Evolutionary conservation across 2,888 invertebrate genomes (phyloP), one percentile per base, ranked within the genome.

Genomic region (Pasiphila rectangulata): DNA sequence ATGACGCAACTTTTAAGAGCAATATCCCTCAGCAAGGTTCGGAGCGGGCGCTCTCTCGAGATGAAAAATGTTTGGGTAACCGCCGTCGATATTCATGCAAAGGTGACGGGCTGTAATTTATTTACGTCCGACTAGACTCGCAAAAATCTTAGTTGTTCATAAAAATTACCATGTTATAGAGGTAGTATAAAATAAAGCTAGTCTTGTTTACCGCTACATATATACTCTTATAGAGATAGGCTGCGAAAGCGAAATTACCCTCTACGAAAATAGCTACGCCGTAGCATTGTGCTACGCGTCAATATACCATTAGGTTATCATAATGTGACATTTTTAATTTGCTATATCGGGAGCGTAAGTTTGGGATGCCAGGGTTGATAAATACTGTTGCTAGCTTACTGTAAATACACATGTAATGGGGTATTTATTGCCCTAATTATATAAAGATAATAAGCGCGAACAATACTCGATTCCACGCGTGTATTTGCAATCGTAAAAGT

Each of bases 21-120:
- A 80, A 80, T 82, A 81, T 77, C 71, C 65, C 69, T 72, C 67
- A 61, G 64, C 58, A 62, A 64, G 63, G 67, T 67, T 68, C 64
- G 55, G 60, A 39, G 41, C 46, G 37, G 35, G 64, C 68, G 69
- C 68, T 70, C 72, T 66, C 72, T 69, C 62, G 63, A 65, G 67
- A 76, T 79, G 79, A 75, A 79, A 76, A 78, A 79, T 78, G 69
- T 74, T 79, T 70, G 64, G 66, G 64, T 69, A 68, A 71, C 65
- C 71, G 69, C 69, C 67, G 68, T 74, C 69, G 75, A 53, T 78
- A 78, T 81, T 76, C 71, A 75, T 72, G 41, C 32, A 42, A 46
- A 50, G 45, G 45, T 45, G 50, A 42, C 50, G 50, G 45, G 21
- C 36, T 37, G 45, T 42, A 76, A 78, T 76, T 78, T 74, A 77